Evolutionary conservation across 2,113 vertebrate genomes (phyloP).

Genomic region (Coreoperca whiteheadi): DNA sequence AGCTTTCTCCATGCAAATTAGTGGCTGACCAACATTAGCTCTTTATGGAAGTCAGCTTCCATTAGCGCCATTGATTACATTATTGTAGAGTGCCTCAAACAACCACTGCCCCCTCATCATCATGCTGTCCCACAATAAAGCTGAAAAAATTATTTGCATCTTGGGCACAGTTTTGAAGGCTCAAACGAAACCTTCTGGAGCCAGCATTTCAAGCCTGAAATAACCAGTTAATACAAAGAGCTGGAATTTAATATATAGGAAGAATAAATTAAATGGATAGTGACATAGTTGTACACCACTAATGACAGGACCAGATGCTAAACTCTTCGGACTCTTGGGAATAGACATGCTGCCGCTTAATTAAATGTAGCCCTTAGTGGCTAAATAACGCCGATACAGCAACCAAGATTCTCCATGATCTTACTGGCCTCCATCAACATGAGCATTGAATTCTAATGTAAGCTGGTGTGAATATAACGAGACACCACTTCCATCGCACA

Average conservation of each 20-base stretch:
- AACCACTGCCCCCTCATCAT: conserved; percentile 43
- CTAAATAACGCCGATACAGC: conserved; percentile 31
- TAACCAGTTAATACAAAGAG: conserved; percentile 39
- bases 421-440: conserved; percentile 35
- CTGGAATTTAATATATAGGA: conserved; percentile 38
- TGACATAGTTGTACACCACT: conserved; percentile 35
- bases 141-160: conserved; percentile 13
- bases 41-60: conserved; percentile 58
- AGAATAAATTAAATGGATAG: conserved; percentile 23
- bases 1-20: conserved; percentile 58
- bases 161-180: conserved; percentile 30
- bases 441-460: conserved; percentile 54
- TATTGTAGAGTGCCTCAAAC: conserved; percentile 43
- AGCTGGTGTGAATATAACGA: conserved; percentile 43
- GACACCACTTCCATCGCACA: conserved; percentile 43
- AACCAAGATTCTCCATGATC: conserved; percentile 19
- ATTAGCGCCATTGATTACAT: conserved; percentile 62
- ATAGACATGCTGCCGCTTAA: conserved; percentile 44
- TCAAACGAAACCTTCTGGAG: conserved; percentile 23
- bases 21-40: conserved; percentile 62
- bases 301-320: conserved; percentile 39
- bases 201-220: conserved; percentile 6
- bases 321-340: conserved; percentile 30
- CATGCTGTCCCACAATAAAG: conserved; percentile 30
- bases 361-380: conserved; percentile 40